Evolutionary conservation across 1,140 invertebrate genomes (phyloP).

Genomic region (Drosophila albomicans): DNA sequence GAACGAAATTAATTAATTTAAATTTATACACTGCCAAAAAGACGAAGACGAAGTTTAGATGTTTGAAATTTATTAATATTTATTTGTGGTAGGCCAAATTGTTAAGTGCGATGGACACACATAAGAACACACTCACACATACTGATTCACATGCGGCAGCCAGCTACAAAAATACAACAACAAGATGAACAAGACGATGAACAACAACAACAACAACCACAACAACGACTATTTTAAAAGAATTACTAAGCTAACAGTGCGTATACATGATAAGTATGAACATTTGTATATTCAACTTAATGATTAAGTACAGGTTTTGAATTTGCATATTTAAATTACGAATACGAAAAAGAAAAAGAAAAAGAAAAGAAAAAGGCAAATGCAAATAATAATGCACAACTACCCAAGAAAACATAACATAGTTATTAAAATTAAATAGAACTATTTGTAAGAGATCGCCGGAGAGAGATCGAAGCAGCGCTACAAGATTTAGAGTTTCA

Average conservation of each 20-base stretch:
- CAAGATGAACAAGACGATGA: slow-evolving; percentile 42
- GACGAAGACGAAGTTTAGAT: slow-evolving; percentile 42
- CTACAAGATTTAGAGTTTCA: slow-evolving; percentile 80
- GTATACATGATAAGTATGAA: slow-evolving; percentile 61
- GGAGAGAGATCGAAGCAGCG: slow-evolving; percentile 52
- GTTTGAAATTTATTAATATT: slow-evolving; percentile 16
- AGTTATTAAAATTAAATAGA: slow-evolving; percentile 67
- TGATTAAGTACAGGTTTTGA: slow-evolving; percentile 76
- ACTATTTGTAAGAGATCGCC: slow-evolving; percentile 53
- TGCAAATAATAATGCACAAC: slow-evolving; percentile 73
- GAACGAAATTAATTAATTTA: slow-evolving; percentile 52
- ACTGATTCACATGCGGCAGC: slow-evolving; percentile 30
- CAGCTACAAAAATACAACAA: slow-evolving; percentile 40
- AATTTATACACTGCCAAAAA: slow-evolving; percentile 84
- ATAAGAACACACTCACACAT: slow-evolving; percentile 40
- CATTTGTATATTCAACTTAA: slow-evolving; percentile 78
- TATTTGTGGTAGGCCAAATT: slow-evolving; percentile 77
- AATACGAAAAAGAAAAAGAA: slow-evolving; percentile 42
- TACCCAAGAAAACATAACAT: slow-evolving; percentile 51
- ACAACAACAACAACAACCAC: slow-evolving; percentile 50
- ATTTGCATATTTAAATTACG: slow-evolving; percentile 74
- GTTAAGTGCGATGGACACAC: slow-evolving; percentile 36
- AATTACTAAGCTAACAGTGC: slow-evolving; percentile 72
- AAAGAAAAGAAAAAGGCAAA: slow-evolving; percentile 51
- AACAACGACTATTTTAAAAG: slow-evolving; percentile 81